Evolutionary conservation across 2,888 invertebrate genomes (phyloP).

Genomic region (Ophraella communa): DNA sequence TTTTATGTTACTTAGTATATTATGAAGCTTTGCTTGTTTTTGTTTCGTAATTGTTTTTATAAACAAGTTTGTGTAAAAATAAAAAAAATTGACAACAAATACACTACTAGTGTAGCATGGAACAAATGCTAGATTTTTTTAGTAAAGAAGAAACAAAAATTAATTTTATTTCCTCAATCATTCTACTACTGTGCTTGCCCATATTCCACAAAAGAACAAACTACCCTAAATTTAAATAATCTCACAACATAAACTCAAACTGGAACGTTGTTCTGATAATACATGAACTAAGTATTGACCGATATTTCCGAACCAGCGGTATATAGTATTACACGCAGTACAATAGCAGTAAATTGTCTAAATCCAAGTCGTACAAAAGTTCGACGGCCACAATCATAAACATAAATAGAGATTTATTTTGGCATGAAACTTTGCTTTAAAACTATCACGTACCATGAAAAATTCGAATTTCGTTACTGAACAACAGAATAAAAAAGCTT

Average conservation of each 20-base stretch:
- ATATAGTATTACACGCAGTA: constrained; percentile 3
- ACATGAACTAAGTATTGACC: neutral
- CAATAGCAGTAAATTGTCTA: constrained; percentile 15
- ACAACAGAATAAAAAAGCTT: neutral
- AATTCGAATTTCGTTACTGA: constrained; percentile 11
- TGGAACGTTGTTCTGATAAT: neutral
- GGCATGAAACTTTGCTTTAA: constrained; percentile 20
- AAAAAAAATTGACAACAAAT: too few species aligned
- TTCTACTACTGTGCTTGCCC: too few species aligned
- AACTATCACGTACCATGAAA: constrained; percentile 14
- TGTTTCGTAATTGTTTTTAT: too few species aligned
- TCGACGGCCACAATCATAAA: constrained; percentile 33
- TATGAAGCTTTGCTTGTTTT: too few species aligned
- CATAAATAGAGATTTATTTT: constrained; percentile 35
- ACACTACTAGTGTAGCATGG: too few species aligned
- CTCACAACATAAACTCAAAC: neutral
- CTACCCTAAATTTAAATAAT: neutral
- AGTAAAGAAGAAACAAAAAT: too few species aligned
- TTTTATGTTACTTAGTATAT: too few species aligned
- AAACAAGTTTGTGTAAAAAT: too few species aligned
- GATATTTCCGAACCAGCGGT: neutral
- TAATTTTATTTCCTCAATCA: too few species aligned
- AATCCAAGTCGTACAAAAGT: constrained; percentile 20
- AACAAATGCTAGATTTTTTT: too few species aligned
- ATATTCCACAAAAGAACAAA: too few species aligned